Conservation (phyloP, 2,113 vertebrate genomes). For the Salvelinus namaycush region DNA sequence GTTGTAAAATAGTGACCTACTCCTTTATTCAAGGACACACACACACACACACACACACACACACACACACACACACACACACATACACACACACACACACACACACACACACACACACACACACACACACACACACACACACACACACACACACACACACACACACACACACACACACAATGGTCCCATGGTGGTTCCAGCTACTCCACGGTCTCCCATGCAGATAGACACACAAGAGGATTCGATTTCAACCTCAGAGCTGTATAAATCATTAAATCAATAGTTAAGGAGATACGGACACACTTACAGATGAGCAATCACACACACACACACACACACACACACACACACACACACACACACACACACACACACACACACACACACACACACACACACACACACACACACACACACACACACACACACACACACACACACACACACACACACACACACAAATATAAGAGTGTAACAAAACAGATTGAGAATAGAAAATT, state of each 20-base stretch:
- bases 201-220: constrained; percentile 13
- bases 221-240: constrained; percentile 48
- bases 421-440: neutral
- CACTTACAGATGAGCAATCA: constrained; percentile 34
- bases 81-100: constrained; percentile 15
- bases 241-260: constrained; percentile 72
- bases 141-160: constrained; percentile 1
- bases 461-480: neutral
- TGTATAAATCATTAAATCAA: constrained; percentile 62
- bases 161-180: neutral
- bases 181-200: neutral
- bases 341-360: neutral
- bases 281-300: constrained; percentile 48
- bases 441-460: constrained; percentile 4
- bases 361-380: neutral
- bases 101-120: neutral
- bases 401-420: neutral
- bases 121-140: neutral
- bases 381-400: constrained; percentile 3
- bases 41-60: constrained; percentile 6
- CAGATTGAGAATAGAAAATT: constrained; percentile 29
- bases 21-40: neutral
- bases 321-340: neutral
- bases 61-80: constrained; percentile 15
- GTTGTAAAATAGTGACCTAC: no score